Conservation (phyloP, 2,888 invertebrate species). For the Eustalomyia histrio region DNA sequence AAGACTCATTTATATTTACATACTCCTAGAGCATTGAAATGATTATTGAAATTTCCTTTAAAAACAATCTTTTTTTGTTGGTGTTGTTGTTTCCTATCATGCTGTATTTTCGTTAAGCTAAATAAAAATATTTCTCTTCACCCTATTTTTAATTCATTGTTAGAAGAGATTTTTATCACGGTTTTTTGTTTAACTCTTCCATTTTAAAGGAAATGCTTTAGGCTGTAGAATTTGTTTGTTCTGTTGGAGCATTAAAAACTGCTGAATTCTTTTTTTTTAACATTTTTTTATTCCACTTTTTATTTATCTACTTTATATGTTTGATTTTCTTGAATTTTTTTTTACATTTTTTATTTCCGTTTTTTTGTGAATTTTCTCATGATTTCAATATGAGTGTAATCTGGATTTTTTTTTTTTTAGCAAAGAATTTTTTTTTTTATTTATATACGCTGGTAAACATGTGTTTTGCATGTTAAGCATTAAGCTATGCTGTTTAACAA, state of each 20-base stretch:
- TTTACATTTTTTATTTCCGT: constrained; percentile 48
- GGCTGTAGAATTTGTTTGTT: constrained; percentile 56
- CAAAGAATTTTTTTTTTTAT: constrained; percentile 16
- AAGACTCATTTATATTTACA: constrained; percentile 26
- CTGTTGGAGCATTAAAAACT: constrained; percentile 46
- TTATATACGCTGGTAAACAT: constrained; percentile 46
- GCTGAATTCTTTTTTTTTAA: constrained; percentile 38
- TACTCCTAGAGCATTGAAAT: constrained; percentile 26
- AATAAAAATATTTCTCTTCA: constrained; percentile 7
- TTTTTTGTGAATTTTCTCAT: constrained; percentile 42
- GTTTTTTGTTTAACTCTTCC: constrained; percentile 62
- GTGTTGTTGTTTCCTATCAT: neutral
- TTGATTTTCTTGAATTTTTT: constrained; percentile 50
- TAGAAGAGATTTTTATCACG: neutral
- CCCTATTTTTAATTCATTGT: constrained; percentile 7
- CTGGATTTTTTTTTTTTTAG: too few relatives aligned
- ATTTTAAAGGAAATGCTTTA: constrained; percentile 63
- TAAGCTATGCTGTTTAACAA: constrained; percentile 61
- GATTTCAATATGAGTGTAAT: constrained; percentile 26
- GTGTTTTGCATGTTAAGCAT: constrained; percentile 64
- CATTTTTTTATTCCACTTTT: constrained; percentile 21
- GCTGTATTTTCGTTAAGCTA: constrained; percentile 29
- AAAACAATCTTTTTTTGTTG: constrained; percentile 2
- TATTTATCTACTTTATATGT: constrained; percentile 55
- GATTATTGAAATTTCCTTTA: constrained; percentile 54